These are phyloP conservation scores for Sebastiscus albofasciatus DNA, from an alignment of 2,797 vertebrate species.

Conservation along the genomic window DNA sequence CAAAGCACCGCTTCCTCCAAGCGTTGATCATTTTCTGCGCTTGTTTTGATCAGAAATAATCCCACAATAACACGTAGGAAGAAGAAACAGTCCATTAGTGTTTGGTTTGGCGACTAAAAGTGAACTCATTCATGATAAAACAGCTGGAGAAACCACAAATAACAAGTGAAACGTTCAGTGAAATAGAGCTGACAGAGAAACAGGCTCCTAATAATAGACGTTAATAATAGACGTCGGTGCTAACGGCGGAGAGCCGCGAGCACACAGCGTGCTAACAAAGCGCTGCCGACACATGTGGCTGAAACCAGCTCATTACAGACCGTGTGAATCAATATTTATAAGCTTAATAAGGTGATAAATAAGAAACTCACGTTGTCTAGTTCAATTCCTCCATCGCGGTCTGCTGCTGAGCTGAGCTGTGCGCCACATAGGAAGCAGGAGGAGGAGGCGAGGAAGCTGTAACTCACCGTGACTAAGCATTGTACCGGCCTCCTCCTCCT, in stretches of 20 bases:
- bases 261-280: conserved; percentile 44
- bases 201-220: conserved; percentile 63
- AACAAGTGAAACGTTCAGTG: conserved; percentile 44
- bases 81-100: neutral
- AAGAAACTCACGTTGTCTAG: conserved; percentile 66
- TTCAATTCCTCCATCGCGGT: conserved; percentile 69
- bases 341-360: neutral
- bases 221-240: conserved; percentile 59
- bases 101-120: neutral
- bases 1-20: conserved; percentile 16
- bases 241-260: conserved; percentile 34
- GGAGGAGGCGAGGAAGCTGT: conserved; percentile 67
- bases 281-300: neutral
- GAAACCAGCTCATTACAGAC: neutral
- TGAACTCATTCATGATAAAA: neutral
- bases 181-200: conserved; percentile 60
- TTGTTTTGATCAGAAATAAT: conserved; percentile 45
- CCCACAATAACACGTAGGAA: neutral
- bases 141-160: neutral
- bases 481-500: conserved; percentile 65
- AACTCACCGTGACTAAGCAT: conserved; percentile 95
- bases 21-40: conserved; percentile 3
- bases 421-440: conserved; percentile 63
- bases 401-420: conserved; percentile 48
- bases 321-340: neutral